Base-by-base conservation (phyloP, 2,888 invertebrate species). In the Megastigmus dorsalis region DNA sequence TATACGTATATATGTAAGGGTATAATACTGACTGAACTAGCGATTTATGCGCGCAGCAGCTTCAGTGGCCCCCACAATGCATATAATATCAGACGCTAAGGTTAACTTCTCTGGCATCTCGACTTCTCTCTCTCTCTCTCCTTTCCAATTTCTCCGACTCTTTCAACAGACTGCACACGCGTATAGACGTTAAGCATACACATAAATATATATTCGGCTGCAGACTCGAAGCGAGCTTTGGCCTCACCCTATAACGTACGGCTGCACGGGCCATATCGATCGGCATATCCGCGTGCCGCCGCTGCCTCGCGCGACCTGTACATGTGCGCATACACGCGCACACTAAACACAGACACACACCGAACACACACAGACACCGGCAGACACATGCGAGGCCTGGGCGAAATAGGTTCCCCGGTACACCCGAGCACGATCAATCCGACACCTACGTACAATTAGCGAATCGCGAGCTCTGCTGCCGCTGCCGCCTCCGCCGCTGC, bases 391-490 rank as follows among this genome's bases (percentile, higher is more conserved):
- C 9, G 33, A 28, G 41, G 26, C 52, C 43, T 15, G 30, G 33
- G 57, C 38, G 48, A 65, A 74, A 69, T 55, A 28, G 59, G 65
- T 60, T 48, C 23, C 70, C 62, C 68, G 76, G 76, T 71, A 74
- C 67, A 77, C 70, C 73, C 71, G 65, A 67, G 76, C 57, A 71
- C 77, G 77, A 70, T 76, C 74, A 77, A 77, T 74, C 74, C 70
- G 67, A 77, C 74, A 79, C 78, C 78, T 81, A 81, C 78, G 82
- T 55, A 43, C 77, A 77, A 78, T 79, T 79, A 78, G 65, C 74
- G n/a, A 80, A 79, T 81, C 81, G 80, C 80, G 82, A 78, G 54
- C 43, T 13, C n/a, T n/a, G n/a, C n/a, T n/a, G n/a, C n/a, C n/a
- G n/a, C n/a, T n/a, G n/a, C n/a, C n/a, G n/a, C n/a, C n/a, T n/a